Percentiles rank a stretch among this genome's conserved stretches.
These are phyloP conservation scores for Sympetrum striolatum DNA, from an alignment of 2,888 invertebrate genomes.

Conservation along the genomic window DNA sequence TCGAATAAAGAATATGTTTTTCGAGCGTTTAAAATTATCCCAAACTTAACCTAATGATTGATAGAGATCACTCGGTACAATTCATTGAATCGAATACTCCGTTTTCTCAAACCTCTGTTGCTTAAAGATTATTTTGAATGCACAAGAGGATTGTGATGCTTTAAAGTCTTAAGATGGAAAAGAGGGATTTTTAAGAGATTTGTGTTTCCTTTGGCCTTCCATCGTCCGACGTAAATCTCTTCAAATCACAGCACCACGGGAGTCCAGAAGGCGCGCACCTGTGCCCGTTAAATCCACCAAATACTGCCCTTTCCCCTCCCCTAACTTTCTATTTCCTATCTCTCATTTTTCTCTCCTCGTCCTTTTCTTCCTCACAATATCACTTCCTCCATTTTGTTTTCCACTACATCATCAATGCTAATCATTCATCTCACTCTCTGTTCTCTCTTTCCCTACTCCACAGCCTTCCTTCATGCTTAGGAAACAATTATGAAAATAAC, in stretches of 20 bases:
- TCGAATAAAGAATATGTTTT: too few species aligned
- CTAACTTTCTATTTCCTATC: neutral
- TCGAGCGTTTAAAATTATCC: too few species aligned
- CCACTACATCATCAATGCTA: too few species aligned
- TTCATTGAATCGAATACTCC: too few species aligned
- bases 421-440: too few species aligned
- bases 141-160: neutral
- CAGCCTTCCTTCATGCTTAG: too few species aligned
- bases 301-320: neutral
- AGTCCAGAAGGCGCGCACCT: constrained; percentile 7
- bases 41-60: too few species aligned
- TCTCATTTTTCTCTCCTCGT: neutral
- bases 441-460: too few species aligned
- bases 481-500: too few species aligned
- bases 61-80: too few species aligned
- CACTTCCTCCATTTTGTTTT: neutral
- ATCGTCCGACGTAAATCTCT: constrained; percentile 11
- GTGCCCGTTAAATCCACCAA: constrained; percentile 22
- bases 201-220: neutral
- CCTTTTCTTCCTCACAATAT: neutral
- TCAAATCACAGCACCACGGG: constrained; percentile 7
- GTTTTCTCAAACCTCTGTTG: too few species aligned
- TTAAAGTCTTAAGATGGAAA: neutral
- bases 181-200: neutral
- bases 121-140: too few species aligned